phyloP scores from a whole-genome alignment of 2,888 invertebrate genomes.

The Tachina lurida region DNA sequence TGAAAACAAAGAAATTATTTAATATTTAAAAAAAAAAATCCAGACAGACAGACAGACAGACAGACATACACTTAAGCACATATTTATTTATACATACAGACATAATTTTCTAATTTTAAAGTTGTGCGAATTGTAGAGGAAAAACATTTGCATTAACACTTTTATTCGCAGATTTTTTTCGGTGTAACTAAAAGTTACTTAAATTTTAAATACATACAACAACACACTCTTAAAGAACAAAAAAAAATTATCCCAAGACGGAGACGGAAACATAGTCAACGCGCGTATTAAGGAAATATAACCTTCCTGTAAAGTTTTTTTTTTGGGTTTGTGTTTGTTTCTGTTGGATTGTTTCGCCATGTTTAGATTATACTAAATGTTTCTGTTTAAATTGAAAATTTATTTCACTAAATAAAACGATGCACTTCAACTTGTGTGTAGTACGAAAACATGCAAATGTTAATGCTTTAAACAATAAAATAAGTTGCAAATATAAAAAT shows the following conservation, averaged over 20 bases:
- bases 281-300: conserved; percentile 74
- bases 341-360: neutral
- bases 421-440: conserved; percentile 56
- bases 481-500: conserved; percentile 35
- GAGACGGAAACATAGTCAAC: conserved; percentile 68
- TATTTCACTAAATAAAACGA: conserved; percentile 52
- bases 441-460: conserved; percentile 53
- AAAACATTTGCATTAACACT: too few relatives aligned
- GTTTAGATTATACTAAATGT: conserved; percentile 31
- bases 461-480: conserved; percentile 52
- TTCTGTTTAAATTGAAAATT: conserved; percentile 49
- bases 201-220: neutral
- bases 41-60: neutral
- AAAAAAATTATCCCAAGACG: conserved; percentile 40
- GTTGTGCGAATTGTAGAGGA: neutral
- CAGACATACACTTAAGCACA: neutral
- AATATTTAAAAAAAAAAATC: neutral
- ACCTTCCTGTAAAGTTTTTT: conserved; percentile 73
- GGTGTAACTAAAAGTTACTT: neutral
- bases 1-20: conserved; percentile 52
- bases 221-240: neutral
- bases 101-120: neutral
- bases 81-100: neutral
- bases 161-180: neutral
- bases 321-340: conserved; percentile 15